A percentile compares a stretch with the other conserved stretches of the same genome.
phyloP scores from a whole-genome alignment of 2,888 invertebrate species.

The Molanna angustata region DNA sequence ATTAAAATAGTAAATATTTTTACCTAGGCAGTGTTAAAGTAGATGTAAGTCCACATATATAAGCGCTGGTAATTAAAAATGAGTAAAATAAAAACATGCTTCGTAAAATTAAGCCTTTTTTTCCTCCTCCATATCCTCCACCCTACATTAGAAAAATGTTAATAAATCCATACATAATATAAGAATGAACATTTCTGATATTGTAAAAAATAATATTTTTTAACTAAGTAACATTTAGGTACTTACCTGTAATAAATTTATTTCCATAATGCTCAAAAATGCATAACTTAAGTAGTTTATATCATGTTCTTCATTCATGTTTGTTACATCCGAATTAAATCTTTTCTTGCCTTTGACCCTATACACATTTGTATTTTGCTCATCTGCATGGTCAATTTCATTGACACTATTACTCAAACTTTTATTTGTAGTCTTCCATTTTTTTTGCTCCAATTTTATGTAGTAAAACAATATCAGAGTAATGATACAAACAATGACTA shows the following conservation, averaged over 20 bases:
- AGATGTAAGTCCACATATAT: constrained; percentile 17
- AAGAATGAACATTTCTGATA: too few species aligned
- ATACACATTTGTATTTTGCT: too few species aligned
- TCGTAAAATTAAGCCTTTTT: constrained; percentile 8
- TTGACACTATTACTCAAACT: too few species aligned
- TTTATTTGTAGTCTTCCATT: too few species aligned
- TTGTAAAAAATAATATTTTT: too few species aligned
- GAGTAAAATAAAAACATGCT: constrained; percentile 15
- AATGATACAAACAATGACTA: constrained; percentile 1
- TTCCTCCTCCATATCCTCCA: constrained; percentile 18
- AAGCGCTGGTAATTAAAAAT: constrained; percentile 14
- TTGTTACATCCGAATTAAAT: background rate
- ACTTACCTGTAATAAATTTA: constrained; percentile 16
- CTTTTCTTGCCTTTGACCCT: constrained; percentile 15
- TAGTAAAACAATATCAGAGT: constrained; percentile 2
- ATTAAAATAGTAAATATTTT: too few species aligned
- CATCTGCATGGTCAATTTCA: too few species aligned
- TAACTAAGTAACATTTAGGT: too few species aligned
- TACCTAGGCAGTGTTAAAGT: constrained; percentile 13
- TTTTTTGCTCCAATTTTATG: background rate
- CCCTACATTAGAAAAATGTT: too few species aligned
- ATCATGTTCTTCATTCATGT: background rate
- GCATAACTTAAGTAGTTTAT: constrained; percentile 7
- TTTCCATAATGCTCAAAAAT: constrained; percentile 14
- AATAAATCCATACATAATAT: too few species aligned